Base-by-base conservation (phyloP, 2,888 invertebrate genomes). In the Cosmopolites sordidus region DNA sequence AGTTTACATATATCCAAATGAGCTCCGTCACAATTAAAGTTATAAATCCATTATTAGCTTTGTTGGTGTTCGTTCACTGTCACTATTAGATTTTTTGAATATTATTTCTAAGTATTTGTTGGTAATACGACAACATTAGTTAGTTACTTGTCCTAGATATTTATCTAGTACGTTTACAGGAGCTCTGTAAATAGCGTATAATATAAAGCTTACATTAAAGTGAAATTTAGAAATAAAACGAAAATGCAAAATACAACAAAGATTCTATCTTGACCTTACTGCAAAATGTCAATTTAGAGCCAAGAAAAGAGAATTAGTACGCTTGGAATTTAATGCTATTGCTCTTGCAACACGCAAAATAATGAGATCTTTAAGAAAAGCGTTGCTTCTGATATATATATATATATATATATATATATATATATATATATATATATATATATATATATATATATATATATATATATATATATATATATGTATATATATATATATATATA, bases 241-340 rank as follows among this genome's bases (percentile, higher is more conserved):
- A 33, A 33, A 33, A 51, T 51, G 51, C 51, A 51, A 51, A 51
- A 51, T 51, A 51, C 51, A 51, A 46, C 46, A 41, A 39, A 16
- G 14, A 39, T 9, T n/a, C 40, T 33, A 12, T 33, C 5, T 33
- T 33, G 33, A 33, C 12, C 22, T 3, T 8, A 22, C 8, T 22
- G 3, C 8, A 8, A 22, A 22, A 22, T 8, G 22, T 22, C 8
- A 22, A 22, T 8, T 22, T 22, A 22, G 22, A 22, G 22, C 4
- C 4, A 22, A 22, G 8, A 22, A 22, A 22, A 5, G 22, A 22
- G 8, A 22, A 22, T 22, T 22, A 22, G 22, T 22, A 8, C 22
- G 22, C 22, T 8, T 22, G 4, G 8, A 37, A 4, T 37, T 37
- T 4, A n/a, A 37, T 4, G 37, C 14, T 3, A 37, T 11, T 29